Evolutionary conservation across 1,140 invertebrate genomes (phyloP), one percentile per base, ranked within the genome.

Genomic region (Caenorhabditis inopinata): DNA sequence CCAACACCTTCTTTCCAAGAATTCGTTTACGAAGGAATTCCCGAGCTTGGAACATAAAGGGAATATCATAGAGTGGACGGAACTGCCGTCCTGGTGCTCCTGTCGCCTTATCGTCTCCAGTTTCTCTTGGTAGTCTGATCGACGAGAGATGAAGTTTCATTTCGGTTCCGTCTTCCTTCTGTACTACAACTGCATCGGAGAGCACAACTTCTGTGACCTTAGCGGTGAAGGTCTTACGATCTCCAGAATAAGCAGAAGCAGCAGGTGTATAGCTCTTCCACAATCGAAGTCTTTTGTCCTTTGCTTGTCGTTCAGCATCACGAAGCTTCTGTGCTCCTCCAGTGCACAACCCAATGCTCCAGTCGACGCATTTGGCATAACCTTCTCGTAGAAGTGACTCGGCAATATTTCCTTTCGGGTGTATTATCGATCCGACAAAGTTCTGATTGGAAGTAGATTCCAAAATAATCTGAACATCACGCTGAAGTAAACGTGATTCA

Each of bases 71-170:
- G 0, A 99, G 91, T 1, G 95, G 94, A 80, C 94, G 91, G 86
- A 93, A 93, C 89, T 92, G 92, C 88, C 92, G 90, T 91, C 92
- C 80, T 88, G 83, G 53, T 45, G 58, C 75, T 23, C 35, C 18
- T 25, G 74, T 47, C 16, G 32, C 21, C 6, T 77, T 75, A 1
- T 77, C 74, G 12, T 74, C 74, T 25, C 29, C 46, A 16, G n/a
- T 46, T 76, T 80, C 84, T 90, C 93, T 92, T 76, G 96, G 96
- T 73, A 96, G 94, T 85, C 96, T 91, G 85, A 99, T 94, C 85
- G 95, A 97, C 18, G 96, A 94, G 42, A 99, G 91, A 89, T 97
- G 98, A 18, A 98, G 93, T 90, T 98, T 99, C 88, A 95, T 95
- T 1, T 92, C 89, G 48, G 92, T 91, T 29, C 93, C 94, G 87